phyloP scores from a whole-genome alignment of 53 echinoderm and acorn worm genomes.

The Holothuria leucospilota region DNA sequence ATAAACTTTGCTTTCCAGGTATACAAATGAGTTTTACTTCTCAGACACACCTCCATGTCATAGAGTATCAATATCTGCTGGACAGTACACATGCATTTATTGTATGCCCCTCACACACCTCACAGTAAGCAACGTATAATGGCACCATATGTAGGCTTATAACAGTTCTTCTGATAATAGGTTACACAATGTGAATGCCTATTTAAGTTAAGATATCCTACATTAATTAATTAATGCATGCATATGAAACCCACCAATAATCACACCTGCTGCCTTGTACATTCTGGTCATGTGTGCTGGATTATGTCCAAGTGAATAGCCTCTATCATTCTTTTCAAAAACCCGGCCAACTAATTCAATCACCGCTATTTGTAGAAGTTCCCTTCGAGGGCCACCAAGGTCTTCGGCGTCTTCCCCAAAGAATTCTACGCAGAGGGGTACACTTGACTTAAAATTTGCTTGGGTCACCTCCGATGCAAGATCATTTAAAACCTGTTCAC shows the following conservation, averaged over 20 bases:
- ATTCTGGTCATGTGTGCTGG: neutral
- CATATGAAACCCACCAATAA: neutral
- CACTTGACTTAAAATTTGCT: neutral
- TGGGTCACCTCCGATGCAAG: neutral
- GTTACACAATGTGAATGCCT: neutral
- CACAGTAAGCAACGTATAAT: no score
- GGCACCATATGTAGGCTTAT: no score
- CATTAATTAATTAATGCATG: neutral
- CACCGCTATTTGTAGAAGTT: neutral
- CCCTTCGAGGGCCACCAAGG: neutral
- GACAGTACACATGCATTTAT: no score
- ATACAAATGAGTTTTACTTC: no score
- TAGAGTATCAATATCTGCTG: no score
- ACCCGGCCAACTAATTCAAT: neutral
- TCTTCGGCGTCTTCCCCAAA: conserved; percentile 15
- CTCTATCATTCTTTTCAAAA: neutral
- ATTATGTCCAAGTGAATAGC: neutral
- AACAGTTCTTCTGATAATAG: no score
- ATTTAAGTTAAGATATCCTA: neutral
- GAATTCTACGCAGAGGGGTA: conserved; percentile 8
- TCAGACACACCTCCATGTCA: no score
- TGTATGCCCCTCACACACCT: no score
- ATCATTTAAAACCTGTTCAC: neutral
- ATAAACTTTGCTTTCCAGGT: neutral
- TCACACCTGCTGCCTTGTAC: conserved; percentile 9